Base-by-base conservation (phyloP, 2,888 invertebrate genomes). In the Pantelozetes paolii region DNA sequence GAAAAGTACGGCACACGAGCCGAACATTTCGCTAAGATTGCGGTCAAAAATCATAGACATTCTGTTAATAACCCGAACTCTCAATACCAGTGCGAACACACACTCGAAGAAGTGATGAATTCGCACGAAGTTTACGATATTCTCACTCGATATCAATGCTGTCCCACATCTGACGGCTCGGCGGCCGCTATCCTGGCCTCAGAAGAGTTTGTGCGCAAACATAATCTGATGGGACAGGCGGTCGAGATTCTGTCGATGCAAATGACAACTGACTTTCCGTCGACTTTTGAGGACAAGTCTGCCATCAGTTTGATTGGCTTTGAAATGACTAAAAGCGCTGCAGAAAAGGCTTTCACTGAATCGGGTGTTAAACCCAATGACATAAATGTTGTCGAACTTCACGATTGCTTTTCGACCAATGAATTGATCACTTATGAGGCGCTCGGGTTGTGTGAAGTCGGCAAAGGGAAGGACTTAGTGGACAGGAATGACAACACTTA, bases 401-500 rank as follows among this genome's bases (percentile, higher is more conserved):
- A 99, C 80, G 99, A 99, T 82, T 99, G 99, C 83, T 99, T 99
- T 83, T 94, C 97, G 8, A 90, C 93, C 8, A 99, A 99, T 82
- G 99, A 99, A 82, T 84, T 99, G 77, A 90, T 99, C 73, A 96
- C 96, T 0, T 99, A 99, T 80, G 98, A 99, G 85, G 97, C 95
- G 0, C 86, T 99, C 26, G 95, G 97, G 84, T 97, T 81, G 69
- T 80, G 79, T 75, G 87, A 88, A 18, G 89, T 87, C 78, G 97
- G 97, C 26, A 89, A 93, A 83, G 98, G 92, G 0, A 94, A 91
- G 15, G 90, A 91, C 80, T 86, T 99, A 77, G 88, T 99, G 77
- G 98, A 99, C 82, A 86, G 89, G 6, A 94, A 94, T 0, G 91
- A 97, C 81, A 99, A 98, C 82, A 99, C 99, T 0, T 99, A 99